These are phyloP conservation scores for Antheraea yamamai DNA, from an alignment of 2,888 invertebrate species.

Conservation along the genomic window DNA sequence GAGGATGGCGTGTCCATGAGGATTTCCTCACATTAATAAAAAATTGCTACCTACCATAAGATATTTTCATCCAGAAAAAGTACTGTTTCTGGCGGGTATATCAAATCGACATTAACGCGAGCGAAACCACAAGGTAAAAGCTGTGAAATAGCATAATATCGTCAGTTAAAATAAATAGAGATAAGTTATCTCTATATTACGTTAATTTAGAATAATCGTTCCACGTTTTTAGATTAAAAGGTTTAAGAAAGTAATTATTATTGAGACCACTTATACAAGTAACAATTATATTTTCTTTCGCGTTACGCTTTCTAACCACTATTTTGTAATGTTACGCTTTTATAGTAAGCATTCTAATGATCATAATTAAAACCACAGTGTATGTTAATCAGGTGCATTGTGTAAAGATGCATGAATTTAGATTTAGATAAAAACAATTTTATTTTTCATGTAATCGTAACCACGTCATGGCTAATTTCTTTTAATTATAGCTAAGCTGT, in stretches of 20 bases:
- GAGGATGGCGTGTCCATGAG: too few species aligned
- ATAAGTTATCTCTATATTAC: neutral
- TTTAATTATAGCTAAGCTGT: neutral
- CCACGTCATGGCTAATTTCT: slow-evolving; percentile 8
- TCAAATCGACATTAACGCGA: too few species aligned
- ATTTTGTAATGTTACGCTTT: slow-evolving; percentile 52
- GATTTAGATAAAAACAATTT: slow-evolving; percentile 9
- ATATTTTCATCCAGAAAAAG: too few species aligned
- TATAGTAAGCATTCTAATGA: slow-evolving; percentile 48
- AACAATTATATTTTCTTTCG: slow-evolving; percentile 35
- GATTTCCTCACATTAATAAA: too few species aligned
- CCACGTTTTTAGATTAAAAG: neutral
- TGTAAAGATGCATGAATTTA: slow-evolving; percentile 12
- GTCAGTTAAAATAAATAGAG: neutral
- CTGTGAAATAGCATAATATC: neutral
- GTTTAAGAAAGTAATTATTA: slow-evolving; percentile 5
- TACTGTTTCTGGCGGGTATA: too few species aligned
- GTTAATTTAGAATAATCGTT: neutral
- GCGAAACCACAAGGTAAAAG: neutral
- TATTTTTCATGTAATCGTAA: slow-evolving; percentile 1
- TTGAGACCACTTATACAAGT: slow-evolving; percentile 16
- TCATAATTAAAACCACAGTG: slow-evolving; percentile 47
- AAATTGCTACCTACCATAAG: too few species aligned
- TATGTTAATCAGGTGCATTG: slow-evolving; percentile 40
- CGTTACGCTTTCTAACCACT: slow-evolving; percentile 71